Percentiles rank a stretch among this genome's conserved stretches.
phyloP scores from a whole-genome alignment of 2,113 vertebrate genomes.

The Heterochromis multidens region DNA sequence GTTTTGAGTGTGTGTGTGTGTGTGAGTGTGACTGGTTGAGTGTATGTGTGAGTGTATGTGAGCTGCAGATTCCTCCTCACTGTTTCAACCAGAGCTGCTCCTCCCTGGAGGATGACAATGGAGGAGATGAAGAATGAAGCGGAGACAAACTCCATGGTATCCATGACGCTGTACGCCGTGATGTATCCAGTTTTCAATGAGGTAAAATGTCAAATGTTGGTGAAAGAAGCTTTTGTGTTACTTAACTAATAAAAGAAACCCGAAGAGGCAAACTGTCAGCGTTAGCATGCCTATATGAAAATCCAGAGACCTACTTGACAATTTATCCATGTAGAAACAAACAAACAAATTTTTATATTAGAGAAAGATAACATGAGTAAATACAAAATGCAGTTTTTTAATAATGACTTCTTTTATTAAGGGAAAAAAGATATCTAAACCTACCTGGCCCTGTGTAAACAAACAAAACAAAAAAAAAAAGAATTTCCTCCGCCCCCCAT shows the following conservation, averaged over 20 bases:
- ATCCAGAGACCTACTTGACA: background rate
- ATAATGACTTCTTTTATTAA: background rate
- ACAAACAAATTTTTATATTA: background rate
- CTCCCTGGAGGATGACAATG: slow-evolving; percentile 99
- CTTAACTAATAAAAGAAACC: background rate
- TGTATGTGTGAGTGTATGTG: slow-evolving; percentile 77
- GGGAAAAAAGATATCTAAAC: background rate
- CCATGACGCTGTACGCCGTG: slow-evolving; percentile 98
- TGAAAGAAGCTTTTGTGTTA: background rate
- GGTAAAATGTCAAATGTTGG: slow-evolving; percentile 59
- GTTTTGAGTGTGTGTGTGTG: slow-evolving; percentile 22
- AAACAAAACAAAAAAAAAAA: too few relatives aligned
- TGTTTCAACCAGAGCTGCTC: slow-evolving; percentile 60
- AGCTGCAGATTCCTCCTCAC: slow-evolving; percentile 48
- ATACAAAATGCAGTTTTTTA: background rate
- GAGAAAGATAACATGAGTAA: background rate
- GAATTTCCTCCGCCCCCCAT: too few relatives aligned
- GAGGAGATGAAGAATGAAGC: slow-evolving; percentile 99
- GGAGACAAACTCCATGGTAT: slow-evolving; percentile 99
- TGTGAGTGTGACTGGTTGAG: slow-evolving; percentile 39
- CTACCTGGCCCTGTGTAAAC: too few relatives aligned
- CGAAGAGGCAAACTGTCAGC: background rate
- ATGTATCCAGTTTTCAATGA: slow-evolving; percentile 99
- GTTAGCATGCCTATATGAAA: background rate
- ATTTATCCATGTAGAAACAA: background rate